phyloP scores from a whole-genome alignment of 2,797 vertebrate species.

The Protonibea diacanthus region DNA sequence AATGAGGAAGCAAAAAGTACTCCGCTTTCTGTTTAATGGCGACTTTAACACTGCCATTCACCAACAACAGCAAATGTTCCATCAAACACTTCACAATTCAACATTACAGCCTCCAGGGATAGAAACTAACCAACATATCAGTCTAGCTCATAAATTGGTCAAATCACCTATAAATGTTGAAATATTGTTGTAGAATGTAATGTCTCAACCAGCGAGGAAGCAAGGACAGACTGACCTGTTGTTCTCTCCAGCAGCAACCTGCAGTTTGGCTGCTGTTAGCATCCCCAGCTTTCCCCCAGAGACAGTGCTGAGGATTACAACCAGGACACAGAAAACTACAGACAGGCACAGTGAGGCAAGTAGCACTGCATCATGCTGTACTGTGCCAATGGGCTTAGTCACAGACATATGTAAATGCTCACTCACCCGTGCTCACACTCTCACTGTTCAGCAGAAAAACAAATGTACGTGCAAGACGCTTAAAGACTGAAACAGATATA shows the following conservation, averaged over 20 bases:
- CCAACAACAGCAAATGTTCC: background rate
- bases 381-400: slow-evolving; percentile 60
- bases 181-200: slow-evolving; percentile 4
- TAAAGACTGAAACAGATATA: slow-evolving; percentile 23
- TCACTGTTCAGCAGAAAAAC: slow-evolving; percentile 34
- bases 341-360: slow-evolving; percentile 25
- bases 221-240: slow-evolving; percentile 60
- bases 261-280: slow-evolving; percentile 62
- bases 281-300: slow-evolving; percentile 36
- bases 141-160: background rate
- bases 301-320: slow-evolving; percentile 63
- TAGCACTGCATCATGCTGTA: slow-evolving; percentile 49
- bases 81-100: background rate
- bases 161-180: background rate
- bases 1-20: too few relatives aligned
- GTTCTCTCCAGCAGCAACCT: slow-evolving; percentile 50
- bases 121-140: background rate
- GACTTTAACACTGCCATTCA: background rate
- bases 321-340: slow-evolving; percentile 52
- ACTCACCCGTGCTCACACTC: slow-evolving; percentile 35
- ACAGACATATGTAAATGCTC: slow-evolving; percentile 61
- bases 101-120: background rate
- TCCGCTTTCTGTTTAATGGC: too few relatives aligned
- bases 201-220: slow-evolving; percentile 12
- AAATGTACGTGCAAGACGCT: slow-evolving; percentile 22